Evolutionary conservation across 2,888 invertebrate genomes (phyloP).

Genomic region (Pollenia labialis): DNA sequence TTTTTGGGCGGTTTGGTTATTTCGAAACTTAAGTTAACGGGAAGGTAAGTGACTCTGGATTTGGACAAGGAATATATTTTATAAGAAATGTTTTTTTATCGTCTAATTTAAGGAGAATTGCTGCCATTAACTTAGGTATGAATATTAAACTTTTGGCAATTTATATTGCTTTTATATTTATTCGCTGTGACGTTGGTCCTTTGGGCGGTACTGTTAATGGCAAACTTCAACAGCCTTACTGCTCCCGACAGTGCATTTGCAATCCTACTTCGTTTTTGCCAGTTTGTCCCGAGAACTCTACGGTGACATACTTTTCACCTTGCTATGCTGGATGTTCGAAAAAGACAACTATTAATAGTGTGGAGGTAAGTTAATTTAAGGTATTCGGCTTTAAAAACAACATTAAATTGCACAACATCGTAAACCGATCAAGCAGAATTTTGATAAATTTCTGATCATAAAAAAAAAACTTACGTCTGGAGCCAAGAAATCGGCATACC

Average conservation of each 20-base stretch:
- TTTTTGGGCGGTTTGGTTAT: conserved; percentile 86
- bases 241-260: conserved; percentile 86
- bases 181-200: conserved; percentile 84
- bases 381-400: not conserved
- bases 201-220: conserved; percentile 85
- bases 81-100: not conserved
- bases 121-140: conserved; percentile 85
- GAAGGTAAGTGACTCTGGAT: conserved; percentile 79
- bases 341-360: conserved; percentile 83
- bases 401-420: too few species aligned
- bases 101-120: conserved; percentile 80
- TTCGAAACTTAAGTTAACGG: conserved; percentile 85
- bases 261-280: conserved; percentile 86
- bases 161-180: conserved; percentile 84
- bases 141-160: conserved; percentile 84
- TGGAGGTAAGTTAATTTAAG: conserved; percentile 77
- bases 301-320: conserved; percentile 88
- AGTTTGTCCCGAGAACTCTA: conserved; percentile 86
- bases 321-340: conserved; percentile 89
- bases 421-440: too few species aligned
- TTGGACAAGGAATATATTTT: not conserved
- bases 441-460: too few species aligned
- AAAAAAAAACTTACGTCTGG: too few species aligned
- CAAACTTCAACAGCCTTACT: conserved; percentile 84
- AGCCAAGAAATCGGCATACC: too few species aligned